phyloP scores from a whole-genome alignment of 1,140 invertebrate genomes.

The Pseudomyrmex sp. region DNA sequence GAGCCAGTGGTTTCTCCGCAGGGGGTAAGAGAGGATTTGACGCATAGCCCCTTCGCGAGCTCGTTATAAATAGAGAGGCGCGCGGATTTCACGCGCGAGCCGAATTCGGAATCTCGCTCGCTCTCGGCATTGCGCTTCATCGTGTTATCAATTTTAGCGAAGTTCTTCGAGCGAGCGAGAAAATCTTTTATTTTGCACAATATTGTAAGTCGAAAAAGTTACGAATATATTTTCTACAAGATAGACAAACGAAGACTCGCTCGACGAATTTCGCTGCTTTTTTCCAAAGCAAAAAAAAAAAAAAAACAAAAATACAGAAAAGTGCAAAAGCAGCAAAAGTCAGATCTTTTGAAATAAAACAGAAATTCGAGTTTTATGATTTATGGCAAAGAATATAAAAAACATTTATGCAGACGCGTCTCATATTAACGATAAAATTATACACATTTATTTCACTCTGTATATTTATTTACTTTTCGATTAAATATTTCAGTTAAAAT shows the following conservation, averaged over 20 bases:
- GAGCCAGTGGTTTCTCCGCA: constrained; percentile 63
- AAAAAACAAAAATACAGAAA: too few relatives aligned
- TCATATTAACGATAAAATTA: too few relatives aligned
- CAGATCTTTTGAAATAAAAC: too few relatives aligned
- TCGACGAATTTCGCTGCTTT: background rate
- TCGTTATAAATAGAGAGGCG: constrained; percentile 54
- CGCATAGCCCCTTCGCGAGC: constrained; percentile 25
- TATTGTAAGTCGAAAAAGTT: background rate
- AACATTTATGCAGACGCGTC: too few relatives aligned
- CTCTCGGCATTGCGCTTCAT: background rate
- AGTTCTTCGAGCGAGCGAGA: background rate
- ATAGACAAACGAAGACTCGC: too few relatives aligned
- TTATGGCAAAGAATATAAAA: too few relatives aligned
- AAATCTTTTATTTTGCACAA: background rate
- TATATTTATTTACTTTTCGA: too few relatives aligned
- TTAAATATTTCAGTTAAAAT: too few relatives aligned
- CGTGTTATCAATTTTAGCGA: background rate
- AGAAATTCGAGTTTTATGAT: too few relatives aligned
- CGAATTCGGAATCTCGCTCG: constrained; percentile 20
- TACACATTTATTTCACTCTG: too few relatives aligned
- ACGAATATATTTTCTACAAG: background rate
- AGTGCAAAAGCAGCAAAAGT: too few relatives aligned
- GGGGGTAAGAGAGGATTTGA: constrained; percentile 62
- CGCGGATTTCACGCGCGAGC: constrained; percentile 19
- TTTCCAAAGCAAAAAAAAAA: background rate